Evolutionary conservation across 2,113 vertebrate species (phyloP).

Genomic region (Nannospalax galili): DNA sequence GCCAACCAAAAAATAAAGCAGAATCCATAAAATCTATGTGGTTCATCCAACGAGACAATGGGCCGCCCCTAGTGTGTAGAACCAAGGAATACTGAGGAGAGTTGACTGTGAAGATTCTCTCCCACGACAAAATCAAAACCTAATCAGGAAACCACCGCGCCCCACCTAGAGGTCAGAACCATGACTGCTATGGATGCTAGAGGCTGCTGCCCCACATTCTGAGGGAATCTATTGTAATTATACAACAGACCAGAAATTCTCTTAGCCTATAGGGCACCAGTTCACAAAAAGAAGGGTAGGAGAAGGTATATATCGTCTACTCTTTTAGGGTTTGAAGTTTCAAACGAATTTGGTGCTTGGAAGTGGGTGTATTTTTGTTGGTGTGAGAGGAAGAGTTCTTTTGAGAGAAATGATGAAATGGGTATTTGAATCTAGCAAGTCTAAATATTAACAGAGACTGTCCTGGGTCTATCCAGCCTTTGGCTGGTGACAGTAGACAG

Average conservation of each 20-base stretch:
- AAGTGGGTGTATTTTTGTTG: not conserved
- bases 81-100: not conserved
- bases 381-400: not conserved
- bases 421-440: too few relatives aligned
- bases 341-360: not conserved
- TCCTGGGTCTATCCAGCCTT: not conserved
- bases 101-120: not conserved
- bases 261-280: not conserved
- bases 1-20: not conserved
- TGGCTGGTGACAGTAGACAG: too few relatives aligned
- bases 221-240: not conserved
- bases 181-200: rapidly evolving
- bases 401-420: not conserved
- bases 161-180: not conserved
- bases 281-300: not conserved
- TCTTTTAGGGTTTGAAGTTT: not conserved
- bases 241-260: not conserved
- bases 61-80: too few relatives aligned
- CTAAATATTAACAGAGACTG: not conserved
- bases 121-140: not conserved
- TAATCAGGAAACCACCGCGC: not conserved
- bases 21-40: not conserved
- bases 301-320: too few relatives aligned
- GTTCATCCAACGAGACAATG: not conserved
- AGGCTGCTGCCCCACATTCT: not conserved